Evolutionary conservation across 2,888 invertebrate species (phyloP), one percentile per base, ranked within the genome.

Genomic region (Catocala fraxini): DNA sequence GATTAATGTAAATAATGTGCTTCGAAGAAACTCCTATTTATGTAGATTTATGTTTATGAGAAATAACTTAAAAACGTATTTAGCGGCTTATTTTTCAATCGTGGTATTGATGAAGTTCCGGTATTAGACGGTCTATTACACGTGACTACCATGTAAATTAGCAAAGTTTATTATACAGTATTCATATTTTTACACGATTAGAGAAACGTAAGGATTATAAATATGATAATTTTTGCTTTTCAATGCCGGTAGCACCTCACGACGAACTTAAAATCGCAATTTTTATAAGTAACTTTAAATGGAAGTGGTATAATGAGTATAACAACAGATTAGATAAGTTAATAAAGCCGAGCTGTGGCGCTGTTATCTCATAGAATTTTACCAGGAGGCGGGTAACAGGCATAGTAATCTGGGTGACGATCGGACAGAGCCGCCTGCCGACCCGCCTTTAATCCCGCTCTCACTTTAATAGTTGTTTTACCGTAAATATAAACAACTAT

Each of bases 401-500:
- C 46, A 46, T 63, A 57, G 56, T 62, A 51, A 73, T 69, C 51
- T 69, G 53, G 46, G 42, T 56, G 56, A 39, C 53, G 53, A 60
- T 65, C 67, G 55, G 41, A 45, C 49, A 13, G 48, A 51, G 13
- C 43, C 47, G 52, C 55, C 57, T 52, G 43, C 52, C 55, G 43
- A 59, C 42, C 41, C 51, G 59, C 41, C 58, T 51, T 56, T 71
- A 73, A 65, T 63, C 61, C 63, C 51, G 42, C 60, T 58, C 39
- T 51, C 56, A 49, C 47, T 35, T 63, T 63, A 66, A 66, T 64
- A 51, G 41, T 33, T 70, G 63, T 59, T 65, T 70, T 46, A 46
- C 54, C 61, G 66, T 56, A 59, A 65, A 71, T 55, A 65, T 62
- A 59, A 67, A 63, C 68, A 63, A 63, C 59, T 70, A 45, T 57